Evolutionary conservation across 2,888 invertebrate species (phyloP), one percentile per base, ranked within the genome.

Genomic region (Calameuta idolon): DNA sequence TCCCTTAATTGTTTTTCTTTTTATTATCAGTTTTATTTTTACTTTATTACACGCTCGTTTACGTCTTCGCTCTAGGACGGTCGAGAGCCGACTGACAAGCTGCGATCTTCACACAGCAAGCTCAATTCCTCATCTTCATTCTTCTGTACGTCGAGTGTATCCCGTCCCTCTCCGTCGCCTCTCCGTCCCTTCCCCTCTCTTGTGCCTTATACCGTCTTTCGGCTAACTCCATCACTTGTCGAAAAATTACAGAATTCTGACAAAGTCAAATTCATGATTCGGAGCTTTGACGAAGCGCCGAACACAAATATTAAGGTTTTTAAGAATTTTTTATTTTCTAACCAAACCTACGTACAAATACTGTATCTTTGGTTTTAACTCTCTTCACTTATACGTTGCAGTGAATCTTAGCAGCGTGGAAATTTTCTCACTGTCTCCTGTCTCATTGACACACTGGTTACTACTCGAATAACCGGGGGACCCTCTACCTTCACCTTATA

Each of bases 61-160:
- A 80, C 88, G 88, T 88, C 88, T 86, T 87, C 85, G 82, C 88
- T 83, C 83, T 81, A 85, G 86, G 89, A 90, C 89, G 91, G 91
- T 87, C 89, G 87, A 88, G 86, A 89, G 91, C 89, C 90, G 88
- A 91, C 91, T 91, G 91, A 90, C 90, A 90, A 87, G 85, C 83
- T 81, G 76, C 87, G 88, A 90, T 90, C 87, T 89, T 89, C 88
- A 85, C 86, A 87, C 87, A 85, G 86, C 55, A 55, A 55, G 55
- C 86, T 85, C 86, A 87, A 88, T 91, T 90, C 90, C 87, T 91
- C 90, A 91, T 90, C 89, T 90, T 91, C 88, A 87, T 90, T 89
- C 90, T 88, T 87, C 84, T 77, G 80, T 85, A 81, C 85, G 78
- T 79, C 80, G 23, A 55, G 55, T 55, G 23, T 55, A 23, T 55